Evolutionary conservation across 1,140 invertebrate species (phyloP), one percentile per base, ranked within the genome.

Genomic region (Glossosoma conforme): DNA sequence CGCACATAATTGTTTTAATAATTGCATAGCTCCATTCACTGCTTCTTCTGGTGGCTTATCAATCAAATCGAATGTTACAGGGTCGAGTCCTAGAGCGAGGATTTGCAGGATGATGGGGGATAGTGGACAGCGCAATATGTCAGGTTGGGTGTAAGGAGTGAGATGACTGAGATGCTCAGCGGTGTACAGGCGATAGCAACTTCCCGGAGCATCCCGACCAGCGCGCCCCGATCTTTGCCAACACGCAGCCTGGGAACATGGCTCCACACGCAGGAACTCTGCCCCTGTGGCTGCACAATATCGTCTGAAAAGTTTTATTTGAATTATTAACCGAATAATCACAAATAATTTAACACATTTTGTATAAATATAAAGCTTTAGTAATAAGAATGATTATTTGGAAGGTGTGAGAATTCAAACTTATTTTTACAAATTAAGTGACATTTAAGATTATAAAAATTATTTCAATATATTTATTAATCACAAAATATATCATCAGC

Each of bases 191-290:
- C 93, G 77, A 62, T 93, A 96, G 66, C 91, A 95, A 54, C 73
- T 76, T 5, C 93, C 93, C 10, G 85, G 71, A 4, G 82, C 79
- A 65, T 93, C 89, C 32, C 95, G 79, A 9, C 94, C 94, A 9
- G 93, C 93, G 52, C 95, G 73, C 1, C 95, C 95, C 11, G 87
- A 82, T 46, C 93, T 76, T 74, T 98, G 95, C 83, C 87, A 88
- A 1, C 90, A 88, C 69, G 97, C 93, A 21, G 93, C 92, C 69
- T 91, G 86, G 3, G 94, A 94, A 52, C 96, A 85, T 61, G 81
- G 76, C 41, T 87, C 80, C 1, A 97, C 85, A 63, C 85, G 85
- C 25, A 98, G 66, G 9, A 89, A 67, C 67, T 97, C 93, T 33
- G 97, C 75, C 10, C 91, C 91, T 20, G 86, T 93, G 11, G 71